Evolutionary conservation across 2,888 invertebrate species (phyloP), one percentile per base, ranked within the genome.

Genomic region (Aleiodes testaceus): DNA sequence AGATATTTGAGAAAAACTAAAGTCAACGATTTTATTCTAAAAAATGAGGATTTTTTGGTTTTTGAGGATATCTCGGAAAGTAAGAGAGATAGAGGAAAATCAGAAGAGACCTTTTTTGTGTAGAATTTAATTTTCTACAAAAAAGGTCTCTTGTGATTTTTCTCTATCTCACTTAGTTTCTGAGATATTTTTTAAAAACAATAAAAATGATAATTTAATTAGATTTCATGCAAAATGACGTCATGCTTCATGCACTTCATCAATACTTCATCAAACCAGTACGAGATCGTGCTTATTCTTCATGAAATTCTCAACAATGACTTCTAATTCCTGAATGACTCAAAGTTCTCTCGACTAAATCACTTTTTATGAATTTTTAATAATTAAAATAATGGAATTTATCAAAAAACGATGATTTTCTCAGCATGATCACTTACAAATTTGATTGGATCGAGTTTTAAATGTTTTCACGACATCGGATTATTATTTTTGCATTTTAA

Each of bases 341-440:
- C 6, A n/a, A n/a, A n/a, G n/a, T n/a, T 9, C 22, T 67, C 42
- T 30, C n/a, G 18, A 42, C 50, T 36, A 22, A 26, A 45, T 44
- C 9, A 22, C 18, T 65, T 14, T 14, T 22, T 14, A 20, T 36
- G 7, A n/a, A 66, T 66, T 44, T 44, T 20, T 26, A n/a, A 55
- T 53, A 52, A 14, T 26, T 26, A 22, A 69, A 64, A 50, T 26
- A 42, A 44, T 14, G 2, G 22, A 72, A 72, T 73, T 72, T 67
- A 72, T 70, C 49, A 61, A 69, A 68, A 61, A 69, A 71, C 70
- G 64, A 69, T 72, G 74, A 70, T 64, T 73, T 73, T 72, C 72
- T 82, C 82, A 84, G 83, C 84, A 84, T 84, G 84, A 85, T 85
- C 83, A 85, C 84, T 84, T 84, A 85, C 83, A 84, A 84, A 84